A percentile compares a stretch with the other conserved stretches of the same genome.
Conservation (phyloP, 1,140 invertebrate species). For the Diorhabda carinulata region DNA sequence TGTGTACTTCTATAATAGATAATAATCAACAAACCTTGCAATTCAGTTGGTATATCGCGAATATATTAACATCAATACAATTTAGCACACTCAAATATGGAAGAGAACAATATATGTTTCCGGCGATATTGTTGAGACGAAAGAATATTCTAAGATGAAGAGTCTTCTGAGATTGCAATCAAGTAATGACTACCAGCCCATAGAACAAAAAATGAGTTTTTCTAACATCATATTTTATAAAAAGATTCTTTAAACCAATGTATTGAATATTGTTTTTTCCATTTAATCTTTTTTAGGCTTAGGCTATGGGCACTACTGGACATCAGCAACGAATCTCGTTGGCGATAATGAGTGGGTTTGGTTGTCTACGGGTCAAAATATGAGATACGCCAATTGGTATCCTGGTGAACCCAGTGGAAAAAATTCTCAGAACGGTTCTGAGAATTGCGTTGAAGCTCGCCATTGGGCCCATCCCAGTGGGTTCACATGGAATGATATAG, state of each 20-base stretch:
- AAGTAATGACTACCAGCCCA: too few relatives aligned
- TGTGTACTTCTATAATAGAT: too few relatives aligned
- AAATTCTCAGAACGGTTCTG: neutral
- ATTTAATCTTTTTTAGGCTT: slow-evolving; percentile 9
- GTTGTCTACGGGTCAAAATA: slow-evolving; percentile 7
- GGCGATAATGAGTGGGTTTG: neutral
- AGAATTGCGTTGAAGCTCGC: slow-evolving; percentile 8
- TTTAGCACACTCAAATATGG: too few relatives aligned
- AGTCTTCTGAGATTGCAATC: too few relatives aligned
- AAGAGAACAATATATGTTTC: too few relatives aligned
- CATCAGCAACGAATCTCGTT: slow-evolving; percentile 1
- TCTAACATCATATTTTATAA: too few relatives aligned
- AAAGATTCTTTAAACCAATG: neutral
- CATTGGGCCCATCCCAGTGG: neutral
- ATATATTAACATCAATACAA: too few relatives aligned
- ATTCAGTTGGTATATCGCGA: too few relatives aligned
- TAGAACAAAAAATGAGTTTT: too few relatives aligned
- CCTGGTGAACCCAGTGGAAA: slow-evolving; percentile 5
- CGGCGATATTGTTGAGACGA: too few relatives aligned
- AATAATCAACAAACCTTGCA: too few relatives aligned
- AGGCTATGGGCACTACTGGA: slow-evolving; percentile 1
- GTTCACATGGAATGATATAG: slow-evolving; percentile 3
- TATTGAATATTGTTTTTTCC: neutral
- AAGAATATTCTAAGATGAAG: too few relatives aligned
- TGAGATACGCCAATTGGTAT: slow-evolving; percentile 6